phyloP scores from a whole-genome alignment of 2,888 invertebrate species.

The Malthinus flaveolus region DNA sequence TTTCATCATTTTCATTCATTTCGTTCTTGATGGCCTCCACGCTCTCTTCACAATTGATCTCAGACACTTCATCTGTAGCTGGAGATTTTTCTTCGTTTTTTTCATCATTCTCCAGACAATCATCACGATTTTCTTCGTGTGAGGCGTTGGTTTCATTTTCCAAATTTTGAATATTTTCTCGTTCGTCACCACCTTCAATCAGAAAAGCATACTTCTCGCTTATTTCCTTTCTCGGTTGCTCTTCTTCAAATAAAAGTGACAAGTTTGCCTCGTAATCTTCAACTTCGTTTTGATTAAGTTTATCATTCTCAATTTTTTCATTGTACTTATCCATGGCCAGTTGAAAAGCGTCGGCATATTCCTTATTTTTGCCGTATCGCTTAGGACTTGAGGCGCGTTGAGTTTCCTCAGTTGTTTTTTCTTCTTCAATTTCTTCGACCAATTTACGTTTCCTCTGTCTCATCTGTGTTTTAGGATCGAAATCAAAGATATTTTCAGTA shows the following conservation, averaged over 20 bases:
- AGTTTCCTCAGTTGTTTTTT: neutral
- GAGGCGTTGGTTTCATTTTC: too few relatives aligned
- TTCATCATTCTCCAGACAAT: too few relatives aligned
- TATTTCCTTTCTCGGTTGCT: slow-evolving; percentile 10
- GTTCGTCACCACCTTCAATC: neutral
- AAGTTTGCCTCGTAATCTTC: neutral
- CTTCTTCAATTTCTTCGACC: slow-evolving; percentile 20
- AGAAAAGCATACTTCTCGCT: neutral
- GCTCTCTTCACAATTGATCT: slow-evolving; percentile 4
- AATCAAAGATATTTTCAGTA: slow-evolving; percentile 48
- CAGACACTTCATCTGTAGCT: too few relatives aligned
- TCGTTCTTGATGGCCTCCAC: slow-evolving; percentile 9
- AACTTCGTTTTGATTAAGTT: neutral
- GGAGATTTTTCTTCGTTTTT: too few relatives aligned
- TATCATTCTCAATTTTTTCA: neutral
- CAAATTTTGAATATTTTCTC: neutral
- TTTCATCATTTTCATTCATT: neutral
- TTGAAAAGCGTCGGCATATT: neutral
- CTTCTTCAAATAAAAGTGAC: neutral
- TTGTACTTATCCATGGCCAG: slow-evolving; percentile 1
- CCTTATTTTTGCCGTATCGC: neutral
- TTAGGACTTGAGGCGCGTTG: neutral
- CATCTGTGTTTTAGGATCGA: slow-evolving; percentile 31
- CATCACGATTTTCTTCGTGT: too few relatives aligned
- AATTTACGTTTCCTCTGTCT: slow-evolving; percentile 13